Percentiles rank a stretch among this genome's conserved stretches.
phyloP scores from a whole-genome alignment of 2,888 invertebrate species.

The Athetis lepigone region DNA sequence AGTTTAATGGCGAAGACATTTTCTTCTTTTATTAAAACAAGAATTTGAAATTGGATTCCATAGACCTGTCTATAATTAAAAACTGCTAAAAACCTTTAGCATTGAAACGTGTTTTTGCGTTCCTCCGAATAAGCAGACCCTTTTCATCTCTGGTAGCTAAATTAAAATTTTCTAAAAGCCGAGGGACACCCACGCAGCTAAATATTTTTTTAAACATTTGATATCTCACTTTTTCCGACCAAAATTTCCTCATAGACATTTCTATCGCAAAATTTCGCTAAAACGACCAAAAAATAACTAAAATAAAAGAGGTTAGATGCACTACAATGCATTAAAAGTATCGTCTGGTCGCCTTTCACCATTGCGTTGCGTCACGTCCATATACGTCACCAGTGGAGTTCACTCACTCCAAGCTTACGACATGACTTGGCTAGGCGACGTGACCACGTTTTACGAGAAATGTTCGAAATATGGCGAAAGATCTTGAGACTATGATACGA shows the following conservation, averaged over 20 bases:
- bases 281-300: slow-evolving; percentile 16
- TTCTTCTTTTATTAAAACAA: slow-evolving; percentile 25
- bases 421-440: slow-evolving; percentile 54
- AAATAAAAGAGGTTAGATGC: slow-evolving; percentile 37
- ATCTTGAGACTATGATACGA: slow-evolving; percentile 31
- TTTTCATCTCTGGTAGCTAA: slow-evolving; percentile 2
- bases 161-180: slow-evolving; percentile 19
- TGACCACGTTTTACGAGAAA: slow-evolving; percentile 45
- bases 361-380: slow-evolving; percentile 64
- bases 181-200: slow-evolving; percentile 5
- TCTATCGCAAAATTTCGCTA: slow-evolving; percentile 35
- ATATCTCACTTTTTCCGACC: background rate
- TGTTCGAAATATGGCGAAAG: slow-evolving; percentile 49
- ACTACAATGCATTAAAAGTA: slow-evolving; percentile 57
- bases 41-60: slow-evolving; percentile 10
- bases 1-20: slow-evolving; percentile 15
- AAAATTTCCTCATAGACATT: background rate
- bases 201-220: background rate
- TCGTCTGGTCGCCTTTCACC: slow-evolving; percentile 73
- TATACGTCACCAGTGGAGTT: slow-evolving; percentile 69
- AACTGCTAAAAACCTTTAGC: background rate
- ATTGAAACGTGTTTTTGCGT: background rate
- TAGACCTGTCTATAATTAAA: background rate
- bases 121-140: background rate
- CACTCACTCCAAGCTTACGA: slow-evolving; percentile 75